Evolutionary conservation across 2,797 vertebrate genomes (phyloP).

Genomic region (Gastrophryne carolinensis): DNA sequence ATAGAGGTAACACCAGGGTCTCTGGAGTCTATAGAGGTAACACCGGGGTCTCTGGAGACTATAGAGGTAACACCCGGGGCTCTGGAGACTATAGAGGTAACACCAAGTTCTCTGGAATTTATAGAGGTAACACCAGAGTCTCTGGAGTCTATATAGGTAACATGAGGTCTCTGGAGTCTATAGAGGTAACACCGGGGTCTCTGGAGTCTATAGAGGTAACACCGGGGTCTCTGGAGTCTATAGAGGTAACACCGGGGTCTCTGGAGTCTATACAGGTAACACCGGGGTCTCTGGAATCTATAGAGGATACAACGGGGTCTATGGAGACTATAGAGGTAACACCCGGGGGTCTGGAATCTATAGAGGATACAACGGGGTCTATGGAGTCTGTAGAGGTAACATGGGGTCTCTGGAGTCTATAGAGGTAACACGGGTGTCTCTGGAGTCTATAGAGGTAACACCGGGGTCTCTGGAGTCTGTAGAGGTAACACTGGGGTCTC

Average conservation of each 20-base stretch:
- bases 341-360: neutral
- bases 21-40: neutral
- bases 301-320: neutral
- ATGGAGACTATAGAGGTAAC: too few species aligned
- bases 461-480: too few species aligned
- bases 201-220: neutral
- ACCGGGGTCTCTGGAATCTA: neutral
- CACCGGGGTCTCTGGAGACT: neutral
- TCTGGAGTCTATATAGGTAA: neutral
- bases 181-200: neutral
- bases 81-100: neutral
- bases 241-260: too few species aligned
- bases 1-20: too few species aligned
- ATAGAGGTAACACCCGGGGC: neutral
- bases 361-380: neutral
- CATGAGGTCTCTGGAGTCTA: rapidly evolving
- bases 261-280: neutral
- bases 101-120: neutral
- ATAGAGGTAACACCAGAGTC: neutral
- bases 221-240: too few species aligned
- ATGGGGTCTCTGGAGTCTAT: too few species aligned
- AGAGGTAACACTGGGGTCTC: too few species aligned
- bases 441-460: too few species aligned
- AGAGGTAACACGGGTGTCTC: too few species aligned
- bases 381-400: too few species aligned